Evolutionary conservation across 2,113 vertebrate genomes (phyloP).

Genomic region (Dromaius novaehollandiae): DNA sequence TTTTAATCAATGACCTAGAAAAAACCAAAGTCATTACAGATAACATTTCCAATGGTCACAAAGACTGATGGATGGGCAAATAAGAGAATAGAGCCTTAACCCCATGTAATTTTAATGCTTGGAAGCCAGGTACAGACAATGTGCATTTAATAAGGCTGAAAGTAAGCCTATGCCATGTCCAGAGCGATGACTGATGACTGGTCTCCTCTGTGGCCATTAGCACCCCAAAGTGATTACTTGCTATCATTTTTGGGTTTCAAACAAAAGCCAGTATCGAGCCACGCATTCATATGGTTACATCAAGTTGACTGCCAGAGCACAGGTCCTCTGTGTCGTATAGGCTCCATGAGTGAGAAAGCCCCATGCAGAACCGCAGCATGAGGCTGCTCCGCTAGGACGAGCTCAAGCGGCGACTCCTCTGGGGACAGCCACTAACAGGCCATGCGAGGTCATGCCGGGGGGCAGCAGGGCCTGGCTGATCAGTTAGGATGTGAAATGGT

Average conservation of each 20-base stretch:
- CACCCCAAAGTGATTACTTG: neutral
- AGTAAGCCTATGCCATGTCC: neutral
- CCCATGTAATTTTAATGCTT: conserved; percentile 9
- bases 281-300: neutral
- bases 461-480: neutral
- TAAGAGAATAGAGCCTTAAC: neutral
- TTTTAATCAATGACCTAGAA: conserved; percentile 29
- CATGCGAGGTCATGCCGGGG: neutral
- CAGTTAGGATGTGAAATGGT: neutral
- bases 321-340: neutral
- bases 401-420: neutral
- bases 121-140: neutral
- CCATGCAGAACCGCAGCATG: neutral
- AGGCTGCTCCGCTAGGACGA: neutral
- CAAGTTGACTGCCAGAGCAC: neutral
- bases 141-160: conserved; percentile 14
- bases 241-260: neutral
- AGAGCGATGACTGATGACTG: neutral
- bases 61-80: conserved; percentile 33
- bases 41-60: conserved; percentile 12
- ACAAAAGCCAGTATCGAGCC: neutral
- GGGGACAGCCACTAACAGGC: neutral
- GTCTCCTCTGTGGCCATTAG: neutral
- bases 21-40: neutral
- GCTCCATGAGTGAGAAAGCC: accelerated